Percentiles rank a stretch among this genome's conserved stretches.
phyloP scores from a whole-genome alignment of 2,113 vertebrate species.

The Bujurquina vittata region DNA sequence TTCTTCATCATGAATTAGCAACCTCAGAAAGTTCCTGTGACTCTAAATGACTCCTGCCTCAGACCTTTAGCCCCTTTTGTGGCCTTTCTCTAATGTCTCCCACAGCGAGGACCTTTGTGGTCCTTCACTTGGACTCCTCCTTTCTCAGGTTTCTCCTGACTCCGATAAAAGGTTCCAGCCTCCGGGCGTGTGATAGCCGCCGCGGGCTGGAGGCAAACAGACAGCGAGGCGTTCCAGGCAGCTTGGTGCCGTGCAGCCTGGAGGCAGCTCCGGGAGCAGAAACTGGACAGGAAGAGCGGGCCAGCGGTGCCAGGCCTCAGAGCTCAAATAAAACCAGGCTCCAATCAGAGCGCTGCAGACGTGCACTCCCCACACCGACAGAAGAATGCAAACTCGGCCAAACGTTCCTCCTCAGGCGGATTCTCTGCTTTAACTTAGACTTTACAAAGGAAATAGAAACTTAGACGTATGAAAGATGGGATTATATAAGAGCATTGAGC shows the following conservation, averaged over 20 bases:
- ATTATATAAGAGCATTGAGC: constrained; percentile 9
- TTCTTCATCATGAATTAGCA: no score
- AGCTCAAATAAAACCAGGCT: not conserved
- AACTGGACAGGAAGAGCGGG: not conserved
- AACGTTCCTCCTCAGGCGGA: not conserved
- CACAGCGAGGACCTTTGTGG: not conserved
- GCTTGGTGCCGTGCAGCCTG: not conserved
- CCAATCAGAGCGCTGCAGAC: constrained; percentile 26
- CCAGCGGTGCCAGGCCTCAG: not conserved
- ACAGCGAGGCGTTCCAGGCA: not conserved
- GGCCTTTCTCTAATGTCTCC: not conserved
- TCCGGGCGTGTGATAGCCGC: not conserved
- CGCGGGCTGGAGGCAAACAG: not conserved
- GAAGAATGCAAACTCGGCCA: not conserved
- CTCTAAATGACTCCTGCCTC: no score
- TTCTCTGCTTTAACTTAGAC: not conserved
- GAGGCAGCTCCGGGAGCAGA: not conserved
- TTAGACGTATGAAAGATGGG: not conserved
- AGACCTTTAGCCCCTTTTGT: no score
- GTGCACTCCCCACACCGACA: not conserved
- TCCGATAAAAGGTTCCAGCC: not conserved
- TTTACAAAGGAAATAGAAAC: not conserved
- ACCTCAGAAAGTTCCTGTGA: no score
- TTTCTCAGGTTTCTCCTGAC: not conserved
- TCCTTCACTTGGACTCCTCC: not conserved